Evolutionary conservation across 2,888 invertebrate species (phyloP), one percentile per base, ranked within the genome.

Genomic region (Lepas anatifera): DNA sequence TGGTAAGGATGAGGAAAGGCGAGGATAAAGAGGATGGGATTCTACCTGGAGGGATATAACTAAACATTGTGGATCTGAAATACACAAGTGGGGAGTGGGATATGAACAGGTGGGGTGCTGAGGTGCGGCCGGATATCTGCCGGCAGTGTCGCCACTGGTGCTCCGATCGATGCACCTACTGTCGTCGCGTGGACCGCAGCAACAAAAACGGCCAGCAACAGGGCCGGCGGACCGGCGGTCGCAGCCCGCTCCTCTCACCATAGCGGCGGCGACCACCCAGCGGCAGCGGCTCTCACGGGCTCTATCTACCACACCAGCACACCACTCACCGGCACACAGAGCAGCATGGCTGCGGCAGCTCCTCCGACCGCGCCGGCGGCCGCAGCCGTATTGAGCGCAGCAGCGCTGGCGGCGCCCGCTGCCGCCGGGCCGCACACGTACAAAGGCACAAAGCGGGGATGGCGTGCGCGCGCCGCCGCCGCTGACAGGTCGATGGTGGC

Each of bases 281-380:
- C 35, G 35, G n/a, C 58, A 32, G n/a, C 48, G 7, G 8, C 25
- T 25, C 48, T 25, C 48, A 25, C 7, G 32, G 2, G 22, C 32
- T 1, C 18, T 10, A n/a, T n/a, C n/a, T n/a, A n/a, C n/a, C n/a
- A n/a, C n/a, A n/a, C n/a, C n/a, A n/a, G n/a, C n/a, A n/a, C n/a
- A n/a, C n/a, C 58, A 58, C 58, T 58, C 58, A 58, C 58, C 58
- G 58, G 35, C 58, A 58, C 58, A 35, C 58, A 58, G 35, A 58
- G 32, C 32, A 58, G 32, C 58, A 58, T 58, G 58, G 58, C 58
- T 25, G 32, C 58, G 18, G 22, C n/a, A 10, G 48, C n/a, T 29
- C 4, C 6, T 29, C 52, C 7, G 58, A 35, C 58, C 32, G 58
- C 58, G 35, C 35, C 35, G 35, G 29, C 35, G 22, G 58, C 58